These are phyloP conservation scores for Poeciliopsis paucimaculata DNA, from an alignment of 2,797 vertebrate genomes.

Conservation along the genomic window DNA sequence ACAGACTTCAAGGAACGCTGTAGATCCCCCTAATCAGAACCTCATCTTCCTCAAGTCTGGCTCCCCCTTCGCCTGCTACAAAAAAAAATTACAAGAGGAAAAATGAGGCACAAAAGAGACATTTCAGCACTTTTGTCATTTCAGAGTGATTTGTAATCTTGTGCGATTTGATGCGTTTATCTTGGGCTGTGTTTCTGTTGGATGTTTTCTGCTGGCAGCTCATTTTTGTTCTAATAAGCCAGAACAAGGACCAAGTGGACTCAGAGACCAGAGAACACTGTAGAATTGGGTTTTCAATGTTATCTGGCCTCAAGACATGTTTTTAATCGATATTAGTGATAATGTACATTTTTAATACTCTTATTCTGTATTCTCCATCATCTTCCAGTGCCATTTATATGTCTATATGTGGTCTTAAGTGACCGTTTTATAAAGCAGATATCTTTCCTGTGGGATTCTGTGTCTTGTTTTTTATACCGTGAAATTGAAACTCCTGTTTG, in stretches of 20 bases:
- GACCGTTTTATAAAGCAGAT: slow-evolving; percentile 67
- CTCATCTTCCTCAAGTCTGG: slow-evolving; percentile 48
- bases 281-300: slow-evolving; percentile 32
- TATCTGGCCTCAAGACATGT: slow-evolving; percentile 47
- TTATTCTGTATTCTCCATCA: slow-evolving; percentile 62
- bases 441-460: slow-evolving; percentile 37
- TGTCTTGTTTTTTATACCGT: slow-evolving; percentile 38
- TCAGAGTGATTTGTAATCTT: slow-evolving; percentile 57
- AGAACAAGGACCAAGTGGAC: slow-evolving; percentile 70
- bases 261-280: slow-evolving; percentile 73
- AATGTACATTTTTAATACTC: slow-evolving; percentile 45
- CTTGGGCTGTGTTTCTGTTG: slow-evolving; percentile 49
- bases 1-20: slow-evolving; percentile 53
- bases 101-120: slow-evolving; percentile 43
- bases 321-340: slow-evolving; percentile 55
- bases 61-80: slow-evolving; percentile 34
- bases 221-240: slow-evolving; percentile 51
- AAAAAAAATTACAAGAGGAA: slow-evolving; percentile 31
- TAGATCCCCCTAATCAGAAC: slow-evolving; percentile 47
- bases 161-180: slow-evolving; percentile 51
- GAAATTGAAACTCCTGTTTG: too few relatives aligned
- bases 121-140: slow-evolving; percentile 74
- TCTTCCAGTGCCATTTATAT: slow-evolving; percentile 68
- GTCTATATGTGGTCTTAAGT: slow-evolving; percentile 62
- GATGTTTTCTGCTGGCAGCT: slow-evolving; percentile 61